Percentiles rank a stretch among this genome's conserved stretches.
phyloP scores from a whole-genome alignment of 2,888 invertebrate species.

The Esperia sulphurella region DNA sequence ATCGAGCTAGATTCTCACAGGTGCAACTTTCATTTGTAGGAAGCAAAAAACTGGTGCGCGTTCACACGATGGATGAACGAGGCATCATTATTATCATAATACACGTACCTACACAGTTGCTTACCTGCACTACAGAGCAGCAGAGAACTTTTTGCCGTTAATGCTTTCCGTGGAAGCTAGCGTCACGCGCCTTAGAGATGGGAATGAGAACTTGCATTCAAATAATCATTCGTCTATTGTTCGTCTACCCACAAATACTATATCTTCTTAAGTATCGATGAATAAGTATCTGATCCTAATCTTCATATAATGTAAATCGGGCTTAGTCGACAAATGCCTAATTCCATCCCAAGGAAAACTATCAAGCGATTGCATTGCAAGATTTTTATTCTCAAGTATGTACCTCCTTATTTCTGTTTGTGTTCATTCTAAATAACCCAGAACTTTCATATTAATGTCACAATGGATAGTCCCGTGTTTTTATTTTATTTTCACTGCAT shows the following conservation, averaged over 20 bases:
- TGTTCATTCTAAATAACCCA: background rate
- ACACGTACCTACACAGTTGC: conserved; percentile 1
- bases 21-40: conserved; percentile 73
- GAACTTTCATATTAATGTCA: too few relatives aligned
- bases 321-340: too few relatives aligned
- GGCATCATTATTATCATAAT: conserved; percentile 19
- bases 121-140: background rate
- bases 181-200: conserved; percentile 32
- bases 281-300: too few relatives aligned
- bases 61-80: conserved; percentile 58
- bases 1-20: conserved; percentile 64
- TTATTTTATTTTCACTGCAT: too few relatives aligned
- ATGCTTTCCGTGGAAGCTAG: conserved; percentile 51
- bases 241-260: background rate
- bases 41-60: conserved; percentile 62
- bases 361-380: too few relatives aligned
- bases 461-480: too few relatives aligned
- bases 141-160: conserved; percentile 42
- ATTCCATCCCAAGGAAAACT: too few relatives aligned
- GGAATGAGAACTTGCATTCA: conserved; percentile 26
- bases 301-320: too few relatives aligned
- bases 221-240: background rate
- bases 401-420: too few relatives aligned
- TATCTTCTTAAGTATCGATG: too few relatives aligned
- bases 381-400: too few relatives aligned